A percentile compares a stretch with the other conserved stretches of the same genome.
Evolutionary conservation across 2,113 vertebrate genomes (phyloP).

Genomic region (Gallinago jamesoni): DNA sequence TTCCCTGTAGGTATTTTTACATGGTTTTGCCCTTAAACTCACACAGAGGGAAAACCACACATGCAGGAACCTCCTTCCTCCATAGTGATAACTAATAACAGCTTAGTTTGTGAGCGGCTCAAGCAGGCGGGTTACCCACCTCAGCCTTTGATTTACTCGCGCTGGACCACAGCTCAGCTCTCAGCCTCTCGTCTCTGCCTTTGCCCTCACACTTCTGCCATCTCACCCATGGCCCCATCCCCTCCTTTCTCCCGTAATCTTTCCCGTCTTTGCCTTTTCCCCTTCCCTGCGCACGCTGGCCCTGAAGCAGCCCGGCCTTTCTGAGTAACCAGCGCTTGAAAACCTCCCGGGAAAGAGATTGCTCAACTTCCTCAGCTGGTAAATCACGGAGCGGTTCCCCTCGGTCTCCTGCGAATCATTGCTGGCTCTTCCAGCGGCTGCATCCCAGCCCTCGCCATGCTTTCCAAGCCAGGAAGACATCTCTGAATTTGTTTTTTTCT

Average conservation of each 20-base stretch:
- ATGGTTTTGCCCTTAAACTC: neutral
- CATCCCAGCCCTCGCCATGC: neutral
- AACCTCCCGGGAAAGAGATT: neutral
- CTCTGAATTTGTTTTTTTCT: neutral
- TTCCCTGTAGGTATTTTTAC: neutral
- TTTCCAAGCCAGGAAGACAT: neutral
- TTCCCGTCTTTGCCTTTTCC: no score
- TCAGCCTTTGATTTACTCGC: neutral
- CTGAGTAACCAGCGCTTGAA: rapidly evolving
- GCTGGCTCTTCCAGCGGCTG: neutral
- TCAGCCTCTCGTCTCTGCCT: no score
- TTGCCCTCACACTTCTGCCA: rapidly evolving
- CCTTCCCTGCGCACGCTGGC: rapidly evolving
- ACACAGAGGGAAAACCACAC: rapidly evolving
- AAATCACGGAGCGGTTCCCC: neutral
- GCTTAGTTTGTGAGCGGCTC: neutral
- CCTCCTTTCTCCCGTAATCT: no score
- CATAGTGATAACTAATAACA: neutral
- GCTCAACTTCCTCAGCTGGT: neutral
- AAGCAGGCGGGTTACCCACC: neutral
- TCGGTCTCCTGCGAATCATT: neutral
- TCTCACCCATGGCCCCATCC: rapidly evolving
- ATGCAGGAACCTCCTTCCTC: neutral
- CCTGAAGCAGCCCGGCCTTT: rapidly evolving
- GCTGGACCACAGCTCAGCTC: neutral